Conservation (phyloP, 2,888 invertebrate genomes). For the Tenthredo scrophulariae region DNA sequence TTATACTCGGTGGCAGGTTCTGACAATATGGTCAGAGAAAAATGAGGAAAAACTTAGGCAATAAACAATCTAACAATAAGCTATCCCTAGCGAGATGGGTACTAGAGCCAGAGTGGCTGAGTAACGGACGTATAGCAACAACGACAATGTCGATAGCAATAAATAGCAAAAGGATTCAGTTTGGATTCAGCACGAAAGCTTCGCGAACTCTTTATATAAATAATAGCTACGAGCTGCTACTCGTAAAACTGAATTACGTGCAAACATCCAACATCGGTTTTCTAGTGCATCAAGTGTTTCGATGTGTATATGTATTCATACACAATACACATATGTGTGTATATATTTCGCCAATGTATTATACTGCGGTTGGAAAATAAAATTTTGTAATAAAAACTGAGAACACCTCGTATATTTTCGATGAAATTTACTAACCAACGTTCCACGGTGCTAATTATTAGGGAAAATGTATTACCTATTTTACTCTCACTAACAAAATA, state of each 20-base stretch:
- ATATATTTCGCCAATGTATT: neutral
- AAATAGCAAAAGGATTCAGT: constrained; percentile 65
- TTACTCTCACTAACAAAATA: neutral
- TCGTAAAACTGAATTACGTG: constrained; percentile 69
- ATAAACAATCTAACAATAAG: constrained; percentile 67
- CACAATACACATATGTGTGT: too few species aligned
- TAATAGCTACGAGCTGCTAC: constrained; percentile 60
- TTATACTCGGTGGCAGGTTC: constrained; percentile 9
- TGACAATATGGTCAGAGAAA: constrained; percentile 33
- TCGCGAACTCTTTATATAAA: constrained; percentile 60
- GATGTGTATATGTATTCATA: constrained; percentile 1
- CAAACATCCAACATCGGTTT: constrained; percentile 39
- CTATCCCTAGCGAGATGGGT: constrained; percentile 55
- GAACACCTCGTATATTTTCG: neutral
- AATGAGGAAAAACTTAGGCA: constrained; percentile 63
- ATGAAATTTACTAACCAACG: neutral
- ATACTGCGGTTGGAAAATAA: neutral
- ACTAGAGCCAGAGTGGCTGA: constrained; percentile 43
- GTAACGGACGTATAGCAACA: constrained; percentile 56
- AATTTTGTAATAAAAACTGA: neutral
- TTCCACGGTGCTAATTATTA: neutral
- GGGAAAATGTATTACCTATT: neutral
- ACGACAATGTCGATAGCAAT: constrained; percentile 59
- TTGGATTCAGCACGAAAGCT: constrained; percentile 59
- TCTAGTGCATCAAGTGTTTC: constrained; percentile 45